Evolutionary conservation across 2,797 vertebrate species (phyloP).

Genomic region (Poeciliopsis gracilis): DNA sequence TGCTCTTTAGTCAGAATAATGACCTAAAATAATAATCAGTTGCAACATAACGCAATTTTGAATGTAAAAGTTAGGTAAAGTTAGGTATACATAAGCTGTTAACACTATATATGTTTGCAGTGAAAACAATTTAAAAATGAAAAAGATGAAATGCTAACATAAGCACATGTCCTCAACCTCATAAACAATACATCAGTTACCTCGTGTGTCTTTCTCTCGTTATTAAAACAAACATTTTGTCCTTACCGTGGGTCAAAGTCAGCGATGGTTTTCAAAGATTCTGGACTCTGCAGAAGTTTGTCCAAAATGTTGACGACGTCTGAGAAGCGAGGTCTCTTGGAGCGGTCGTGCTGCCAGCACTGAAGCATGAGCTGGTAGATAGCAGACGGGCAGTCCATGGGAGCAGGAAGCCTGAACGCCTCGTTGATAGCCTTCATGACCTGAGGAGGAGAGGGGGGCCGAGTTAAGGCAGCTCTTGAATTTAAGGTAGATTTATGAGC

Average conservation of each 20-base stretch:
- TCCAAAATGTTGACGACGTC: constrained; percentile 95
- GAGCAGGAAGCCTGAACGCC: constrained; percentile 93
- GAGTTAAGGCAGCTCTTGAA: constrained; percentile 30
- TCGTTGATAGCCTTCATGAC: constrained; percentile 99
- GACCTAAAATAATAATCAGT: not conserved
- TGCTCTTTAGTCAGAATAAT: not conserved
- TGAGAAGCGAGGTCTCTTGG: constrained; percentile 89
- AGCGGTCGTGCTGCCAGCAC: constrained; percentile 94
- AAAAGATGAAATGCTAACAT: not conserved
- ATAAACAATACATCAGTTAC: not conserved
- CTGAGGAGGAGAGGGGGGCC: constrained; percentile 64
- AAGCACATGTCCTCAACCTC: not conserved
- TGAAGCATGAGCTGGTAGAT: constrained; percentile 98
- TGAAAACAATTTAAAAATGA: not conserved
- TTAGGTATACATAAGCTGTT: not conserved
- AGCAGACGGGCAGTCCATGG: constrained; percentile 93
- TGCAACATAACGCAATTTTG: too few relatives aligned
- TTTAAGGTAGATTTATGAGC: constrained; percentile 21
- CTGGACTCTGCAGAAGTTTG: constrained; percentile 89
- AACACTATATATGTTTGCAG: not conserved
- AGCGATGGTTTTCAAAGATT: constrained; percentile 90
- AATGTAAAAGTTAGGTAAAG: not conserved
- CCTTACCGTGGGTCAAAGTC: constrained; percentile 93
- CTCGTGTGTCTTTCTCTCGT: not conserved
- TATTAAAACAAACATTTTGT: not conserved